Conservation (phyloP, 2,113 vertebrate genomes). For the Epinephelus cyanopodus region DNA sequence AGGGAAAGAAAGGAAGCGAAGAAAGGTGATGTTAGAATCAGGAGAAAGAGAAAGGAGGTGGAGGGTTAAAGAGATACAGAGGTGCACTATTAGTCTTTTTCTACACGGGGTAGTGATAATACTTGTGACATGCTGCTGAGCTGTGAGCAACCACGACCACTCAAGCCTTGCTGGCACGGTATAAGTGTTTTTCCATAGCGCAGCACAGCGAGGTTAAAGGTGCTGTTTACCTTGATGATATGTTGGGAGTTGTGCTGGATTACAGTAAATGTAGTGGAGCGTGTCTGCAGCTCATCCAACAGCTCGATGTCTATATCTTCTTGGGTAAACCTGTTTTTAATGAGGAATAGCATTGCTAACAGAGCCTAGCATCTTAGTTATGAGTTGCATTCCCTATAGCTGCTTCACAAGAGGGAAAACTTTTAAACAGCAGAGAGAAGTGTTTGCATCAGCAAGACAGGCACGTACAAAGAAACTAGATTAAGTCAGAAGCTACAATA, state of each 20-base stretch:
- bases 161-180: neutral
- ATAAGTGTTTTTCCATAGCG: neutral
- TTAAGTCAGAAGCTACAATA: neutral
- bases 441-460: neutral
- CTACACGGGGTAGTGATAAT: neutral
- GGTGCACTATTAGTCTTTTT: neutral
- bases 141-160: constrained; percentile 3
- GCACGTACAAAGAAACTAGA: neutral
- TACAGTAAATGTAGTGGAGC: neutral
- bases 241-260: neutral
- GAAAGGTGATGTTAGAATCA: constrained; percentile 26
- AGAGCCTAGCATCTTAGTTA: neutral
- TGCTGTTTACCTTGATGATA: neutral
- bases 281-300: neutral
- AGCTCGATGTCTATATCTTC: neutral
- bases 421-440: no score
- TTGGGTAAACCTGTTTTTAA: neutral
- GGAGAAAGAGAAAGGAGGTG: neutral
- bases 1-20: neutral
- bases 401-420: neutral
- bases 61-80: constrained; percentile 2
- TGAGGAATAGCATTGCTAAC: neutral
- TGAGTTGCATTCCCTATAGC: neutral
- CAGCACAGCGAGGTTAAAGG: neutral
- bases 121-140: no score